A percentile compares a stretch with the other conserved stretches of the same genome.
phyloP scores from a whole-genome alignment of 2,888 invertebrate species.

The Pterostichus madidus region DNA sequence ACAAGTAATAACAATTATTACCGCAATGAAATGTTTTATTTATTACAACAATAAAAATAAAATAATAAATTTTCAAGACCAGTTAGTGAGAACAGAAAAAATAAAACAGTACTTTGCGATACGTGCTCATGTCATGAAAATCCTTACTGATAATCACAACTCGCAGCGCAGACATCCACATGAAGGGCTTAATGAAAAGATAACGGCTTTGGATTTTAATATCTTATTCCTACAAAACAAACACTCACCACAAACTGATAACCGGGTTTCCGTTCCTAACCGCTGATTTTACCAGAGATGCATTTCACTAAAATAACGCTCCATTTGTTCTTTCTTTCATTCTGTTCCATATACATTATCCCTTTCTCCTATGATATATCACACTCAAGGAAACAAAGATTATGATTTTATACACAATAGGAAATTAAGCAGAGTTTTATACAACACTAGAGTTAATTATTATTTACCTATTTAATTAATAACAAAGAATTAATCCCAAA shows the following conservation, averaged over 20 bases:
- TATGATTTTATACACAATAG: no score
- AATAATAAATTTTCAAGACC: slow-evolving; percentile 29
- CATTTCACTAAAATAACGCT: not conserved
- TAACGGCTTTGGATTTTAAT: slow-evolving; percentile 30
- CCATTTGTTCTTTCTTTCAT: no score
- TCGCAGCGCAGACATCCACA: slow-evolving; percentile 1
- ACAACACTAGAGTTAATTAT: no score
- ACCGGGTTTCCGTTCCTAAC: slow-evolving; percentile 53
- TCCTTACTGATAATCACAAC: slow-evolving; percentile 63
- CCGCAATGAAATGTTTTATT: slow-evolving; percentile 39
- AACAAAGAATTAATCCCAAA: no score
- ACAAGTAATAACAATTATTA: slow-evolving; percentile 38
- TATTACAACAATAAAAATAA: slow-evolving; percentile 29
- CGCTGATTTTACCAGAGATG: slow-evolving; percentile 40
- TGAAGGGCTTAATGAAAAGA: slow-evolving; percentile 6
- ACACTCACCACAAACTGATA: slow-evolving; percentile 59
- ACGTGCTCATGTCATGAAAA: slow-evolving; percentile 70
- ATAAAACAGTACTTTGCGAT: slow-evolving; percentile 45
- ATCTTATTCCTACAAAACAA: slow-evolving; percentile 48
- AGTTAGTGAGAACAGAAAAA: slow-evolving; percentile 15
- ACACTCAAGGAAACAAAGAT: no score
- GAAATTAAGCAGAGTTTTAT: no score
- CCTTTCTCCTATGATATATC: no score
- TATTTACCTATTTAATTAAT: no score
- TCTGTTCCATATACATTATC: no score